Conservation (phyloP, 1,140 invertebrate species). For the Archegozetes longisetosus region DNA sequence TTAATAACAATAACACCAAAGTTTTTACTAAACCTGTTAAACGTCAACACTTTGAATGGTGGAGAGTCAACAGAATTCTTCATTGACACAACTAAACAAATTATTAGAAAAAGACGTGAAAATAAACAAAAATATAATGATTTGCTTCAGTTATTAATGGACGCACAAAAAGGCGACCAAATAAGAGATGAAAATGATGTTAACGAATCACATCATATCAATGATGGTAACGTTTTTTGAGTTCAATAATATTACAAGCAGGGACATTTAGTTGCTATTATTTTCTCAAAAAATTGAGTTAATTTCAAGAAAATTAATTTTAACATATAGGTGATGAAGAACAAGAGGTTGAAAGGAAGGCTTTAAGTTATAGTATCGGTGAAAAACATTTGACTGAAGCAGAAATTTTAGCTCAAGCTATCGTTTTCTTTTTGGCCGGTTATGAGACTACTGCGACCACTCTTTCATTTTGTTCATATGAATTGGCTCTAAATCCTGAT, state of each 20-base stretch:
- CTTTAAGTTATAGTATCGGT: background rate
- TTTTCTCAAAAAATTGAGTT: no score
- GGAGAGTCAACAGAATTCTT: background rate
- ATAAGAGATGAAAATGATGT: background rate
- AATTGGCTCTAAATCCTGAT: slow-evolving; percentile 38
- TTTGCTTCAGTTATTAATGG: slow-evolving; percentile 3
- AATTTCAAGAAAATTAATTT: no score
- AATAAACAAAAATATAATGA: background rate
- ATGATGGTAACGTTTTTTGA: background rate
- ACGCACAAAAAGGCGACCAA: slow-evolving; percentile 2
- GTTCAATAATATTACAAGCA: background rate
- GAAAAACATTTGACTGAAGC: slow-evolving; percentile 35
- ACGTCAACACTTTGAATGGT: background rate
- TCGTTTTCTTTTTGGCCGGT: slow-evolving; percentile 46
- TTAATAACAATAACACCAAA: background rate
- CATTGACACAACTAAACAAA: background rate
- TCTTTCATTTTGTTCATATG: slow-evolving; percentile 33
- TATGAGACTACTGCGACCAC: slow-evolving; percentile 40
- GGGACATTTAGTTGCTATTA: no score
- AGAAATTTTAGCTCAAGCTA: no score
- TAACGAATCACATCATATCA: slow-evolving; percentile 4
- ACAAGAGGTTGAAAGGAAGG: background rate
- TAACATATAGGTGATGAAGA: background rate
- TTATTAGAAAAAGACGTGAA: slow-evolving; percentile 4
- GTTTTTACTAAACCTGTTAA: background rate